These are phyloP conservation scores for Antheraea pernyi DNA, from an alignment of 1,140 invertebrate genomes.

Conservation along the genomic window DNA sequence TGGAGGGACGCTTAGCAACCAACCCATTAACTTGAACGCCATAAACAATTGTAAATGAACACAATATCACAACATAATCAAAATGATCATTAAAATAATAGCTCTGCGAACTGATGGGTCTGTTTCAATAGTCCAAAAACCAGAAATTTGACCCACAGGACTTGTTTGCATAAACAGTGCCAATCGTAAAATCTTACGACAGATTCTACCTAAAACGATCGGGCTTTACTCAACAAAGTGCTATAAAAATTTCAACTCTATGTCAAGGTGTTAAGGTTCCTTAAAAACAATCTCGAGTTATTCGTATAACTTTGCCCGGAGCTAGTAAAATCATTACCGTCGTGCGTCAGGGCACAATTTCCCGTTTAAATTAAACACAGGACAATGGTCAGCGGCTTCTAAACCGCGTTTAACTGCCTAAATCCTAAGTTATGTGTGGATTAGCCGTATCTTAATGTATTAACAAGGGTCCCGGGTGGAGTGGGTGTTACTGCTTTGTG, in stretches of 20 bases:
- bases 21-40: neutral
- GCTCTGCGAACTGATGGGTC: constrained; percentile 40
- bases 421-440: constrained; percentile 76
- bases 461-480: constrained; percentile 50
- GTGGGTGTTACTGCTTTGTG: constrained; percentile 9
- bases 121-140: constrained; percentile 70
- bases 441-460: constrained; percentile 77
- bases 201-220: constrained; percentile 18
- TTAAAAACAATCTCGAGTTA: neutral
- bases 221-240: neutral
- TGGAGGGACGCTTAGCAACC: neutral
- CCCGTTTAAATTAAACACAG: constrained; percentile 75
- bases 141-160: constrained; percentile 66
- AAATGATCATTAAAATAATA: constrained; percentile 10
- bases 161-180: constrained; percentile 69
- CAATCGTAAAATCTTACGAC: constrained; percentile 75
- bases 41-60: constrained; percentile 10
- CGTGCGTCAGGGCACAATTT: constrained; percentile 23
- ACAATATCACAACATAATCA: neutral
- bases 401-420: constrained; percentile 56
- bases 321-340: constrained; percentile 69
- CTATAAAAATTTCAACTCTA: neutral
- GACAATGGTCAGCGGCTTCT: constrained; percentile 69
- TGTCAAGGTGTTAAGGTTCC: neutral
- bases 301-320: constrained; percentile 32